These are phyloP conservation scores for Stichodactyla mertensii DNA, from an alignment of 64 coral and sea anemone species.

Conservation along the genomic window DNA sequence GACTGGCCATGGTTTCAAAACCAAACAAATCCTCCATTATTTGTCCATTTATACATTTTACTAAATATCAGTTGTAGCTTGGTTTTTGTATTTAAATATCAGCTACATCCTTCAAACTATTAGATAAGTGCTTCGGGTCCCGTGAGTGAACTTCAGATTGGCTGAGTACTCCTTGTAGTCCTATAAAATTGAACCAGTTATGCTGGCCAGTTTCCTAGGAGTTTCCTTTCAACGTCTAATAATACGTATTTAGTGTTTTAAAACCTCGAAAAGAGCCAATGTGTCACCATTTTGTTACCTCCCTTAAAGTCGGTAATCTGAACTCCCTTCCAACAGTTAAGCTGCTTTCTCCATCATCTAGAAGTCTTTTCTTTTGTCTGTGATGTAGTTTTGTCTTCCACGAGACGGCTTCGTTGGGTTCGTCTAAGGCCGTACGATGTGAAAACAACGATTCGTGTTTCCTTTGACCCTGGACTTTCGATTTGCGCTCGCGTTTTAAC, in stretches of 20 bases:
- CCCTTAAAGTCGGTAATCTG: slow-evolving; percentile 10
- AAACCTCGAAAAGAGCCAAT: not conserved
- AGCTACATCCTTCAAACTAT: too few relatives aligned
- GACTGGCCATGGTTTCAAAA: too few relatives aligned
- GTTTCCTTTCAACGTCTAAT: too few relatives aligned
- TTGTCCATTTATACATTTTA: not conserved
- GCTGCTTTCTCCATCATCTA: slow-evolving; percentile 17
- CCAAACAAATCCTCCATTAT: not conserved
- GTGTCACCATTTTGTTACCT: slow-evolving; percentile 14
- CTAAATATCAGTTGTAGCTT: too few relatives aligned
- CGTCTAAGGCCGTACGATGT: not conserved
- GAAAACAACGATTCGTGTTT: slow-evolving; percentile 11
- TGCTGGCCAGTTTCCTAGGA: too few relatives aligned
- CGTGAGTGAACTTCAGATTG: too few relatives aligned
- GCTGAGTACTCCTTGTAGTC: not conserved
- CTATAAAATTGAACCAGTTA: not conserved
- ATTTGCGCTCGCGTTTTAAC: slow-evolving; percentile 13
- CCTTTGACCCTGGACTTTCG: not conserved
- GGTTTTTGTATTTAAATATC: not conserved
- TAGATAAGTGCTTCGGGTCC: too few relatives aligned
- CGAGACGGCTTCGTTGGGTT: not conserved
- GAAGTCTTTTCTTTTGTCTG: slow-evolving; percentile 21
- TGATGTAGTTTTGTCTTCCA: slow-evolving; percentile 33
- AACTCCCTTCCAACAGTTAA: slow-evolving; percentile 8
- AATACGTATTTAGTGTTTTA: too few relatives aligned